Percentiles rank a stretch among this genome's conserved stretches.
These are phyloP conservation scores for Pomatostomus ruficeps DNA, from an alignment of 2,113 vertebrate genomes.

Conservation along the genomic window DNA sequence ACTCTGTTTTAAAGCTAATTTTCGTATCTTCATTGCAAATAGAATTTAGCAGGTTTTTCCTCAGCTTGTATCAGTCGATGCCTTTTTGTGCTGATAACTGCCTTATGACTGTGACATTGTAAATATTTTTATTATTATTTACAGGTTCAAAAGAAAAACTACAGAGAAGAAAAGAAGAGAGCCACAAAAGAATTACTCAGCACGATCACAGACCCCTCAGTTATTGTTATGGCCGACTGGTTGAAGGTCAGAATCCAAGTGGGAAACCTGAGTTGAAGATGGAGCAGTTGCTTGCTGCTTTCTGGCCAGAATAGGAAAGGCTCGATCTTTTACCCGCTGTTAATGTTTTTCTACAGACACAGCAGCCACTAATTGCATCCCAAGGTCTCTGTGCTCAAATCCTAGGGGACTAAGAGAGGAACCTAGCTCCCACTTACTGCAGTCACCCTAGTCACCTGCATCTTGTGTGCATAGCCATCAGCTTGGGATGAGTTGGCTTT, in stretches of 20 bases:
- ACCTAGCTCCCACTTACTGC: neutral
- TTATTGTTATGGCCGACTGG: slow-evolving; percentile 99
- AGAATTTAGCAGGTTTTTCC: neutral
- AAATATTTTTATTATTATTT: slow-evolving; percentile 30
- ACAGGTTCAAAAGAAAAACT: slow-evolving; percentile 99
- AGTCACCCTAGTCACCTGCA: neutral
- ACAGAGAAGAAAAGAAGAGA: slow-evolving; percentile 97
- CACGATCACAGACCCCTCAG: slow-evolving; percentile 95
- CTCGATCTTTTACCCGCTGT: slow-evolving; percentile 19
- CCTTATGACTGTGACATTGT: neutral
- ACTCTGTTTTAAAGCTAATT: neutral
- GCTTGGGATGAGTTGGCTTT: neutral
- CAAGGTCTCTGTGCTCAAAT: neutral
- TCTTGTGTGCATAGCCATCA: neutral
- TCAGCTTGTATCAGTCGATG: neutral
- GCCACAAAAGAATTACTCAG: slow-evolving; percentile 97
- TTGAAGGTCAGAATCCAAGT: slow-evolving; percentile 83
- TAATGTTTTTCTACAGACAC: slow-evolving; percentile 39
- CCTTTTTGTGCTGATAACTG: neutral
- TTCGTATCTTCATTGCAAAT: neutral
- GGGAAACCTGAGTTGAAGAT: slow-evolving; percentile 8
- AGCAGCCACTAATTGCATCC: slow-evolving; percentile 10
- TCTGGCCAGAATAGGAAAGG: slow-evolving; percentile 5
- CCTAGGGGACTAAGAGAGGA: neutral
- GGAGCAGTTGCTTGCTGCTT: neutral